Evolutionary conservation across 2,888 invertebrate species (phyloP).

Genomic region (Calameuta pallipes): DNA sequence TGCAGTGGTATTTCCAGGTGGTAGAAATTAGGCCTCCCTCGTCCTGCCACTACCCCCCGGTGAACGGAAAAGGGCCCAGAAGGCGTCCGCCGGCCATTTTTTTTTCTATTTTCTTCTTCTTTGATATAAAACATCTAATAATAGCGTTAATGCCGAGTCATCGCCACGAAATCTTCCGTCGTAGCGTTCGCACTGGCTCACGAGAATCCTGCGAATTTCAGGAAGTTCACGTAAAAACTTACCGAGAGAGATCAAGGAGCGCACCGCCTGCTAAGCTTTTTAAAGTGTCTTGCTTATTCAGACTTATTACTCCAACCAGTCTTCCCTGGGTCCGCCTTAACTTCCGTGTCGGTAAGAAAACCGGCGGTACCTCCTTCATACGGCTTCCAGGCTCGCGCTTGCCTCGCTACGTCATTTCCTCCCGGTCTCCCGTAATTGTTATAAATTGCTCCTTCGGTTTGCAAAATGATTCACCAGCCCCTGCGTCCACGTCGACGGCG

Average conservation of each 20-base stretch:
- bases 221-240: neutral
- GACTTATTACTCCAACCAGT: slow-evolving; percentile 41
- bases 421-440: slow-evolving; percentile 57
- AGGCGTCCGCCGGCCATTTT: slow-evolving; percentile 2
- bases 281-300: slow-evolving; percentile 39
- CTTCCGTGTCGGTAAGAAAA: slow-evolving; percentile 3
- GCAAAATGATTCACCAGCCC: slow-evolving; percentile 59
- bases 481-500: neutral
- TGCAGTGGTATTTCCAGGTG: neutral
- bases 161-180: neutral
- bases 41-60: neutral
- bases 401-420: neutral
- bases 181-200: neutral
- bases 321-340: slow-evolving; percentile 8
- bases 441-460: slow-evolving; percentile 62
- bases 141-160: slow-evolving; percentile 17
- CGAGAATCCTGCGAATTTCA: neutral
- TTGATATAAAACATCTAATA: slow-evolving; percentile 18
- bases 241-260: slow-evolving; percentile 3
- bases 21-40: neutral
- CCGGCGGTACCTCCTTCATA: neutral
- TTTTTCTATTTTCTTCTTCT: neutral
- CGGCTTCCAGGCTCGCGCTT: neutral
- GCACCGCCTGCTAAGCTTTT: slow-evolving; percentile 13
- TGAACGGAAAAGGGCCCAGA: neutral